phyloP scores from a whole-genome alignment of 2,797 vertebrate species.

The Takifugu ocellatus region DNA sequence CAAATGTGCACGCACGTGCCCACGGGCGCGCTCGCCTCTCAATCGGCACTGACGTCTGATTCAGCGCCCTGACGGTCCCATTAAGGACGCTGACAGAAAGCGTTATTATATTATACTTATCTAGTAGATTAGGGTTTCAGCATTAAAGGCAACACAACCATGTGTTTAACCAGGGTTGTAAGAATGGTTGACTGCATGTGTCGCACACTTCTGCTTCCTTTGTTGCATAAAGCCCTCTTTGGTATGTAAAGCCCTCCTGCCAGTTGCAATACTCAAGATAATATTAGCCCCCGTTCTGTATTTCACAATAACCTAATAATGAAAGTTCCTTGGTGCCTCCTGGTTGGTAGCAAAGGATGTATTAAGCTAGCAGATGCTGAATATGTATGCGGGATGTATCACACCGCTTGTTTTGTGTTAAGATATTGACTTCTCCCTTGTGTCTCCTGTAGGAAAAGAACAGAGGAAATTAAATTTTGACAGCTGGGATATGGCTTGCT shows the following conservation, averaged over 20 bases:
- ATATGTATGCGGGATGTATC: conserved; percentile 34
- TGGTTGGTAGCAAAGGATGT: not conserved
- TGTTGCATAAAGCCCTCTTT: conserved; percentile 16
- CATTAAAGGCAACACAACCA: conserved; percentile 7
- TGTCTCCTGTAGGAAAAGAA: conserved; percentile 31
- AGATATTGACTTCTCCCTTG: conserved; percentile 23
- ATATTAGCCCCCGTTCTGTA: conserved; percentile 3
- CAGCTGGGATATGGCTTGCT: conserved; percentile 46
- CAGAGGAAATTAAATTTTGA: conserved; percentile 57
- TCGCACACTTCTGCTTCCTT: not conserved
- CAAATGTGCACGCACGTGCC: not conserved
- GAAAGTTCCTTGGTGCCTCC: conserved; percentile 10
- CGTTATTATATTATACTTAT: no score
- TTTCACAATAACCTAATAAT: conserved; percentile 24
- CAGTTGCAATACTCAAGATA: conserved; percentile 8
- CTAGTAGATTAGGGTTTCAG: not conserved
- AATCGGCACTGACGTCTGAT: conserved; percentile 51
- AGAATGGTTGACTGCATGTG: not conserved
- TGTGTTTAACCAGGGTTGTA: not conserved
- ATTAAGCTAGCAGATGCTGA: conserved; percentile 11
- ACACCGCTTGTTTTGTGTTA: conserved; percentile 27
- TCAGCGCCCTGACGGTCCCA: conserved; percentile 27
- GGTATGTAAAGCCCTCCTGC: conserved; percentile 3
- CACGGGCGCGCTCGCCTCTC: conserved; percentile 30
- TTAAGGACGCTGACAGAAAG: not conserved